phyloP scores from a whole-genome alignment of 2,888 invertebrate species.

The Fabriciana adippe region DNA sequence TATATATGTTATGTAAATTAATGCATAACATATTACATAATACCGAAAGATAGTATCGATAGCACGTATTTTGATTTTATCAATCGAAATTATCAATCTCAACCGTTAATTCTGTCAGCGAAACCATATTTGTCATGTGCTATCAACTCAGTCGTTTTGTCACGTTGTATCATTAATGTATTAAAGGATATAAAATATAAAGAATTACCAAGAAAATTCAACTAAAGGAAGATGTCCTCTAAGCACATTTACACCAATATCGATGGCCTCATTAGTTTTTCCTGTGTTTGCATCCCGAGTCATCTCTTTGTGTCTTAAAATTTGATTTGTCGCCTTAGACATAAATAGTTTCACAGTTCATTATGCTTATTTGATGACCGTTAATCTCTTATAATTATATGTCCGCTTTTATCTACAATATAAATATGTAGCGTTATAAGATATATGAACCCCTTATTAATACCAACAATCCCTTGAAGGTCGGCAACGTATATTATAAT shows the following conservation, averaged over 20 bases:
- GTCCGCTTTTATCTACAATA: conserved; percentile 39
- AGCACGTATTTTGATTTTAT: conserved; percentile 61
- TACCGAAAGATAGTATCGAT: conserved; percentile 53
- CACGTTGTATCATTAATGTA: conserved; percentile 36
- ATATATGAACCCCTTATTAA: not conserved
- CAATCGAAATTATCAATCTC: conserved; percentile 55
- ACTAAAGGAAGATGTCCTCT: conserved; percentile 15
- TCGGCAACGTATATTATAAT: no score
- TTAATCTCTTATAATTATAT: conserved; percentile 42
- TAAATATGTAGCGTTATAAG: not conserved
- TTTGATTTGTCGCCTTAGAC: conserved; percentile 41
- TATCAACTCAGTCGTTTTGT: conserved; percentile 45
- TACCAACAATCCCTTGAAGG: no score
- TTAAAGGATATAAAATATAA: not conserved
- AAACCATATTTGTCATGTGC: conserved; percentile 51
- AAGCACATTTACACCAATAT: conserved; percentile 21
- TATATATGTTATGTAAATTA: conserved; percentile 36
- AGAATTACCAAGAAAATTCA: conserved; percentile 6
- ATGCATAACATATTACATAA: conserved; percentile 48
- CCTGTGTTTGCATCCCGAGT: conserved; percentile 44
- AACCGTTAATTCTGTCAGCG: conserved; percentile 50
- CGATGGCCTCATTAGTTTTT: conserved; percentile 45
- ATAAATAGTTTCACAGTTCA: conserved; percentile 46
- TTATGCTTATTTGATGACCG: conserved; percentile 44
- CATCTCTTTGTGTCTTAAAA: conserved; percentile 41